A percentile compares a stretch with the other conserved stretches of the same genome.
phyloP scores from a whole-genome alignment of 2,113 vertebrate genomes.

The Myrmophylax atrothorax region DNA sequence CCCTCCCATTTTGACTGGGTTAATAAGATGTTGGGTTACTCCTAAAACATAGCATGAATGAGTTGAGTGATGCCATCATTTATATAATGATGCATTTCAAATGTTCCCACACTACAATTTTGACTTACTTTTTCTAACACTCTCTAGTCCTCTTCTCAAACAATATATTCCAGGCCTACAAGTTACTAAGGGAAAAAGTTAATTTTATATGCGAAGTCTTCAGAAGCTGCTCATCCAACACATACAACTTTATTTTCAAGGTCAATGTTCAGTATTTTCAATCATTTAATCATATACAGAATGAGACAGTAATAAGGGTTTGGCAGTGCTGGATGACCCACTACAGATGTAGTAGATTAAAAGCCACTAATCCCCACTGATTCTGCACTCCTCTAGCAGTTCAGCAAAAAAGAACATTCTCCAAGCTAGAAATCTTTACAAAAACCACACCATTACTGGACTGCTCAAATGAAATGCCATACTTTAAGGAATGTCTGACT shows the following conservation, averaged over 20 bases:
- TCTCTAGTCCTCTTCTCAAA: background rate
- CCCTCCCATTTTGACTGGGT: background rate
- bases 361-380: constrained; percentile 77
- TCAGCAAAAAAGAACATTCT: constrained; percentile 59
- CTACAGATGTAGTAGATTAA: constrained; percentile 83
- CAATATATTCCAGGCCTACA: background rate
- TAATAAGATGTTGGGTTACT: background rate
- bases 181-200: constrained; percentile 13
- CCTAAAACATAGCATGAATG: background rate
- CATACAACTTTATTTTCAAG: constrained; percentile 67
- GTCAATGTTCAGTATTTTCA: constrained; percentile 60
- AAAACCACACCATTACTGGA: background rate
- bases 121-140: background rate
- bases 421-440: constrained; percentile 25
- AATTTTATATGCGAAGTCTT: constrained; percentile 48
- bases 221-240: constrained; percentile 64
- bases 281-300: constrained; percentile 64
- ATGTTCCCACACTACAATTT: background rate
- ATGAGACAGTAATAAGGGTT: constrained; percentile 60
- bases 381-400: constrained; percentile 59
- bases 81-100: constrained; percentile 3
- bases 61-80: background rate
- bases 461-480: background rate
- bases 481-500: constrained; percentile 68
- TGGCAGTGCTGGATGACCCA: constrained; percentile 53